A percentile compares a stretch with the other conserved stretches of the same genome.
These are phyloP conservation scores for Drosophila algonquin DNA, from an alignment of 2,888 invertebrate species.

Conservation along the genomic window DNA sequence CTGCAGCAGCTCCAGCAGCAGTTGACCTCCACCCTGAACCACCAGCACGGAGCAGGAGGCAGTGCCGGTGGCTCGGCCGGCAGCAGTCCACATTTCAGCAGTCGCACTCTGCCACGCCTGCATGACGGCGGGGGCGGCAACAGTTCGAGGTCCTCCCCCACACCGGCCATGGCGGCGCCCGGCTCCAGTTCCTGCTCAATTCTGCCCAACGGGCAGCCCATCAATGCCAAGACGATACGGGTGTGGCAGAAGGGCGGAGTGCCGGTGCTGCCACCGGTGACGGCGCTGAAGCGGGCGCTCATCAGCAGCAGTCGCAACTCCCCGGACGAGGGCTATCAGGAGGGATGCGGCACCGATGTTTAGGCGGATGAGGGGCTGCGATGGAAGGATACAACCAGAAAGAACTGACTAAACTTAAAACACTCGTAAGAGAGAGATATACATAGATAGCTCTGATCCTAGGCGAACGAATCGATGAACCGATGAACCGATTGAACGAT, in stretches of 20 bases:
- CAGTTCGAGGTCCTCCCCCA: slow-evolving; percentile 60
- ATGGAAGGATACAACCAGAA: slow-evolving; percentile 36
- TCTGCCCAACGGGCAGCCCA: slow-evolving; percentile 84
- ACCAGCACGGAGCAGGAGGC: slow-evolving; percentile 72
- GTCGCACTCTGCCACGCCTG: slow-evolving; percentile 70
- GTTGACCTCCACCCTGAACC: slow-evolving; percentile 61
- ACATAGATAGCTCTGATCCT: slow-evolving; percentile 41
- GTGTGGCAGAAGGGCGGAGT: slow-evolving; percentile 94
- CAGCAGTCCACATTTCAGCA: slow-evolving; percentile 77
- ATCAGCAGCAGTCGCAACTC: slow-evolving; percentile 93
- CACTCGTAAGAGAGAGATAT: slow-evolving; percentile 2
- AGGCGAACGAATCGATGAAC: slow-evolving; percentile 40
- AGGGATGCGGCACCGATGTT: slow-evolving; percentile 96
- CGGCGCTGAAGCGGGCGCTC: slow-evolving; percentile 92
- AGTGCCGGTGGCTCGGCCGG: slow-evolving; percentile 66
- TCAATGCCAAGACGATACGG: slow-evolving; percentile 91
- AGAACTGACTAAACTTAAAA: slow-evolving; percentile 79
- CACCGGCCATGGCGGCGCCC: slow-evolving; percentile 42
- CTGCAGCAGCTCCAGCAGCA: slow-evolving; percentile 85
- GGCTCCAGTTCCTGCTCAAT: slow-evolving; percentile 78
- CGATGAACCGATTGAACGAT: too few relatives aligned
- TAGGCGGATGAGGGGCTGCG: slow-evolving; percentile 82
- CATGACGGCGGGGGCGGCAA: slow-evolving; percentile 64
- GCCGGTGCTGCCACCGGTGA: slow-evolving; percentile 93
- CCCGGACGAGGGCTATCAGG: slow-evolving; percentile 95